Evolutionary conservation across 2,797 vertebrate species (phyloP), one percentile per base, ranked within the genome.

Genomic region (Glossophaga mutica): DNA sequence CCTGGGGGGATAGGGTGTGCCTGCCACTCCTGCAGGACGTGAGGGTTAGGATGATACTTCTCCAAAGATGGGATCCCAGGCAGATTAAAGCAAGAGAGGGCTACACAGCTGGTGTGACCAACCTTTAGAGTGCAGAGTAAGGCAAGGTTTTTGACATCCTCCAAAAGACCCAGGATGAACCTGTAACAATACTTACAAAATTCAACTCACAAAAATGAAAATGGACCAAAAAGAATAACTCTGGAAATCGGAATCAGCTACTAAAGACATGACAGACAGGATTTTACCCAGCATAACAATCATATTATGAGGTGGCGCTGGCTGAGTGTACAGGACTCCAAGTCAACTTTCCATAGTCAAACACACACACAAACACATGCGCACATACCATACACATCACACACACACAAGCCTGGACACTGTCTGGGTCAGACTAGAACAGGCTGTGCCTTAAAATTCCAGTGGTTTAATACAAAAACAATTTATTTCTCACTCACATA

Each of bases 151-250:
- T 6, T 24, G 70, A 44, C 22, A 21, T 42, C 74, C 9, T 57
- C 48, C 57, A 37, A 9, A 74, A 83, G 57, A 76, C n/a, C 19
- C 16, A 5, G 19, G 48, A 24, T 8, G 11, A 74, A 3, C 15
- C 12, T 0, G 1, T 2, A 14, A 52, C 7, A 37, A 73, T 19
- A 81, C 9, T 26, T n/a, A 15, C 15, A 24, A 10, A 5, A 19
- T 52, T 76, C n/a, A 48, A 18, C 18, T 18, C 55, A 42, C 32
- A 22, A 50, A 76, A 4, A 55, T n/a, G 32, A 82, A 39, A 70
- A 12, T 3, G 24, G 19, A 42, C 12, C 32, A 37, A n/a, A 11
- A 39, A 46, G 65, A 85, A 12, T 2, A 87, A 9, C 42, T 48
- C 12, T 32, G 34, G 48, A 91, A 26, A 91, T 34, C 15, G 57